A percentile compares a stretch with the other conserved stretches of the same genome.
Evolutionary conservation across 2,797 vertebrate genomes (phyloP).

Genomic region (Sebastiscus tertius): DNA sequence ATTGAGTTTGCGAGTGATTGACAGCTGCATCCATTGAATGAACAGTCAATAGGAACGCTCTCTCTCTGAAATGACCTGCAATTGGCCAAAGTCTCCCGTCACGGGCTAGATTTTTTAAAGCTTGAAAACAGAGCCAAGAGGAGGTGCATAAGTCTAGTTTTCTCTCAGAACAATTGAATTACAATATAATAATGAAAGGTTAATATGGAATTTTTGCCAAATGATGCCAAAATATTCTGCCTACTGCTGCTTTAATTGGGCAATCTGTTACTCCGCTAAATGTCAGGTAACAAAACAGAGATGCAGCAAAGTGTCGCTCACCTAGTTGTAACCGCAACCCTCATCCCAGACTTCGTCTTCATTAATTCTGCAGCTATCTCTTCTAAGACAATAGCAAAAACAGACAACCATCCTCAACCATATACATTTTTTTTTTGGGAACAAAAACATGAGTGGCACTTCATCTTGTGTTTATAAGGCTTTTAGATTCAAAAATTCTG

Average conservation of each 20-base stretch:
- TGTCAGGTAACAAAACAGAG: slow-evolving; percentile 7
- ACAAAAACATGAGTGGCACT: not conserved
- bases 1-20: too few relatives aligned
- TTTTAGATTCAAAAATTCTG: slow-evolving; percentile 83
- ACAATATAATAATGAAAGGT: too few relatives aligned
- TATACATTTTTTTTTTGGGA: slow-evolving; percentile 61
- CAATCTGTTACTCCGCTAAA: slow-evolving; percentile 16
- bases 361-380: not conserved
- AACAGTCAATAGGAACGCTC: too few relatives aligned
- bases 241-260: slow-evolving; percentile 11
- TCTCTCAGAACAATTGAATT: too few relatives aligned
- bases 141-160: too few relatives aligned
- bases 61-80: too few relatives aligned
- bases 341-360: not conserved
- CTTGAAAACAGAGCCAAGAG: too few relatives aligned
- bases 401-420: not conserved
- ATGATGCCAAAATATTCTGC: too few relatives aligned
- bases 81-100: too few relatives aligned
- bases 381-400: slow-evolving; percentile 11
- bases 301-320: not conserved
- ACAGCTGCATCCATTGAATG: too few relatives aligned
- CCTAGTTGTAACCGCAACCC: not conserved
- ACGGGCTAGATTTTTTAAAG: too few relatives aligned
- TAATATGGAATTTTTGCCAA: too few relatives aligned
- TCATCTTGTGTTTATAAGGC: slow-evolving; percentile 67